Evolutionary conservation across 2,113 vertebrate species (phyloP).

Genomic region (Erinaceus europaeus): DNA sequence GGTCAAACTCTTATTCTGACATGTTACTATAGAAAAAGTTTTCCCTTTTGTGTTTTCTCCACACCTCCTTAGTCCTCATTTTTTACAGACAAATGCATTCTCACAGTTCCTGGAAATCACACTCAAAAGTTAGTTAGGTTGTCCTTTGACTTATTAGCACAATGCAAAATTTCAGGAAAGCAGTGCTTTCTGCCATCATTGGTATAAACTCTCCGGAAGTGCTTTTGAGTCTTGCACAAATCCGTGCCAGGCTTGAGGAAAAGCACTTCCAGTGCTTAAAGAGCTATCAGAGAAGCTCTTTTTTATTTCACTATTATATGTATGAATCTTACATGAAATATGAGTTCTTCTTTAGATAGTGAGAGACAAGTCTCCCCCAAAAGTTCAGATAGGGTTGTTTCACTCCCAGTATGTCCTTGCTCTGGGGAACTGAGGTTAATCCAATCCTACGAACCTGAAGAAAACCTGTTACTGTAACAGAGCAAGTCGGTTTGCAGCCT

Average conservation of each 20-base stretch:
- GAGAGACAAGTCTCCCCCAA: background rate
- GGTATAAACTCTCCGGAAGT: background rate
- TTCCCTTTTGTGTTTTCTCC: background rate
- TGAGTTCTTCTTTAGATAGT: constrained; percentile 1
- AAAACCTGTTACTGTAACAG: no score
- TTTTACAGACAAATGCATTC: background rate
- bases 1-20: background rate
- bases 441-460: background rate
- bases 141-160: constrained; percentile 34
- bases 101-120: background rate
- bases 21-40: background rate
- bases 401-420: background rate
- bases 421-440: background rate
- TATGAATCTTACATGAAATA: background rate
- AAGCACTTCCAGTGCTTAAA: constrained; percentile 49
- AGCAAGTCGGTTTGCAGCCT: no score
- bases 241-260: constrained; percentile 36
- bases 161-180: background rate
- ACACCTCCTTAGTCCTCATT: background rate
- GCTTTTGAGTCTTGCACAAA: constrained; percentile 59
- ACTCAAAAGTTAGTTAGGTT: constrained; percentile 14
- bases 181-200: constrained; percentile 17
- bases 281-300: background rate
- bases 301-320: no score
- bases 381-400: no score